Percentiles rank a stretch among this genome's conserved stretches.
Evolutionary conservation across 2,113 vertebrate genomes (phyloP).

Genomic region (Saiga tatarica): DNA sequence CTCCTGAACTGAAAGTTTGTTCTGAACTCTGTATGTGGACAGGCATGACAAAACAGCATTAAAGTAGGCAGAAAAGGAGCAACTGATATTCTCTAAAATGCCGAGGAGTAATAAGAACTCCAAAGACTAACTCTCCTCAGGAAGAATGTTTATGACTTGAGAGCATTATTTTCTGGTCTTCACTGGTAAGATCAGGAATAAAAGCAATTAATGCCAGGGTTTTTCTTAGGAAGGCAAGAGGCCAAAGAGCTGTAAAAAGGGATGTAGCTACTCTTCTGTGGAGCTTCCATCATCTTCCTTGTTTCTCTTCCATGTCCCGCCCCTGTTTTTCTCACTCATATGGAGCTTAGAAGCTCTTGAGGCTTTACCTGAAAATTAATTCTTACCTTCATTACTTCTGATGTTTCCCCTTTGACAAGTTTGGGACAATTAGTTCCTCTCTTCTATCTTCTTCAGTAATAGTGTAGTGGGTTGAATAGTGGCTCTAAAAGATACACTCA

Average conservation of each 20-base stretch:
- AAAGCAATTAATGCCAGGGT: background rate
- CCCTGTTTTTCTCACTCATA: background rate
- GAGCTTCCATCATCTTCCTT: background rate
- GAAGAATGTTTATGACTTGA: background rate
- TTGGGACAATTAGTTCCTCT: background rate
- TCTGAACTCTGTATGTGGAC: background rate
- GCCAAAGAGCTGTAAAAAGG: background rate
- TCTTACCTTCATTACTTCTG: background rate
- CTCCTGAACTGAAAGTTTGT: background rate
- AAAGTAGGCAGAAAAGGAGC: background rate
- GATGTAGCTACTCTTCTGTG: rapidly evolving
- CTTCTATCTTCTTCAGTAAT: background rate
- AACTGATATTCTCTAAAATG: background rate
- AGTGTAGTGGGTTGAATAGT: background rate
- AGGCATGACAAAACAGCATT: background rate
- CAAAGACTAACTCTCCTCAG: background rate
- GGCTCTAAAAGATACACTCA: background rate
- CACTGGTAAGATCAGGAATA: background rate
- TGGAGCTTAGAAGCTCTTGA: background rate
- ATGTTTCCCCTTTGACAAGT: background rate
- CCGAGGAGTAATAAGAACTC: background rate
- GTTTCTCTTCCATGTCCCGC: background rate
- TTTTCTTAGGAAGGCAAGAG: background rate
- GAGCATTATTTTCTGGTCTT: background rate
- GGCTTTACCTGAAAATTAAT: background rate